Percentiles rank a stretch among this genome's conserved stretches.
Evolutionary conservation across 1,140 invertebrate species (phyloP).

Genomic region (Belonocnema kinseyi): DNA sequence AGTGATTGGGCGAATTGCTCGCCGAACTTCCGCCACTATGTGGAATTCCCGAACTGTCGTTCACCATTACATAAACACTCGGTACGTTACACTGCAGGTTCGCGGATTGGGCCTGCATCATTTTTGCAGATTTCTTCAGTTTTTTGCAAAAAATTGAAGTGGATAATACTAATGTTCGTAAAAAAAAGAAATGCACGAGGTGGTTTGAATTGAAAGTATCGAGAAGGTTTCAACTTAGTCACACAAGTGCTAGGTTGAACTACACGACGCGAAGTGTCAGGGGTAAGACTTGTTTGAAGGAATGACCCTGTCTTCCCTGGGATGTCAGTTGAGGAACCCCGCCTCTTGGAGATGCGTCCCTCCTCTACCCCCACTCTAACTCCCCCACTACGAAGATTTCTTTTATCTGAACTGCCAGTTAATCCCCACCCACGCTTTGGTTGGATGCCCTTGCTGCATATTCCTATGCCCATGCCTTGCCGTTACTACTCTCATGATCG

Average conservation of each 20-base stretch:
- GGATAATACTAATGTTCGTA: no score
- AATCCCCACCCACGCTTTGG: conserved; percentile 38
- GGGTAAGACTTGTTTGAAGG: conserved; percentile 20
- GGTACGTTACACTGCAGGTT: background rate
- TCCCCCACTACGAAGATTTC: conserved; percentile 36
- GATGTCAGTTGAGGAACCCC: conserved; percentile 33
- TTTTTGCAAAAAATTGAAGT: background rate
- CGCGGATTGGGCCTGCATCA: conserved; percentile 32
- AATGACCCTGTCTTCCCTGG: conserved; percentile 11
- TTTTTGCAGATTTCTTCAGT: background rate
- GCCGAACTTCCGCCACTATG: conserved; percentile 64
- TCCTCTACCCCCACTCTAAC: conserved; percentile 15
- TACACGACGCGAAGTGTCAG: background rate
- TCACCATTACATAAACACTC: conserved; percentile 23
- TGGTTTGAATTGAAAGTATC: background rate
- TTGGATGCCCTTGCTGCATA: no score
- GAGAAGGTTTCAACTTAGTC: no score
- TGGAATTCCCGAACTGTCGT: conserved; percentile 53
- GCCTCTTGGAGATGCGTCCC: conserved; percentile 18
- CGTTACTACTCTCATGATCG: no score
- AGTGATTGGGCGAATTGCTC: conserved; percentile 63
- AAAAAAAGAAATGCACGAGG: background rate
- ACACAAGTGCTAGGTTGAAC: background rate
- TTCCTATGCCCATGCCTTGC: no score
- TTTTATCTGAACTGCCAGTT: conserved; percentile 45